These are phyloP conservation scores for Corythucha ciliata DNA, from an alignment of 2,888 invertebrate genomes.

Conservation along the genomic window DNA sequence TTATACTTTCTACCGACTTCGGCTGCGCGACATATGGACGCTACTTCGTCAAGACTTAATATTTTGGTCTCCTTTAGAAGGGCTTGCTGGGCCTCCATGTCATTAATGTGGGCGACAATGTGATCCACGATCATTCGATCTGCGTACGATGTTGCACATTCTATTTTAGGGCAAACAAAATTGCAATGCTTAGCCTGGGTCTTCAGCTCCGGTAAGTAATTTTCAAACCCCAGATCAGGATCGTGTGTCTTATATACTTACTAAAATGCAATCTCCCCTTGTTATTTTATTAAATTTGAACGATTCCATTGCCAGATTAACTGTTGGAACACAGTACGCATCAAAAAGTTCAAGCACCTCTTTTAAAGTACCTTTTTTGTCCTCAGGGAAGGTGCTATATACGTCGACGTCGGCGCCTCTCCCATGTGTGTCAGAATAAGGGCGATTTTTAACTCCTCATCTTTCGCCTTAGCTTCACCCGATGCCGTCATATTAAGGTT, in stretches of 20 bases:
- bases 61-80: conserved; percentile 2
- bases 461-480: conserved; percentile 7
- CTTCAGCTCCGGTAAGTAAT: neutral
- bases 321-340: no score
- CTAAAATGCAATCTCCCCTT: no score
- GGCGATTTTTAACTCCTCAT: conserved; percentile 19
- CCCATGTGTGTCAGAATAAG: conserved; percentile 12
- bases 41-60: neutral
- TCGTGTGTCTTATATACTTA: no score
- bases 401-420: conserved; percentile 1
- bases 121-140: conserved; percentile 14
- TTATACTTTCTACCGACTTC: conserved; percentile 10
- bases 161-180: neutral
- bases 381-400: neutral
- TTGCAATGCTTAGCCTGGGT: neutral
- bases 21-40: conserved; percentile 1
- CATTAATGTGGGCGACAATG: conserved; percentile 6
- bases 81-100: conserved; percentile 6
- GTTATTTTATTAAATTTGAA: no score
- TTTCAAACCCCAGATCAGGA: neutral
- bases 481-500: neutral
- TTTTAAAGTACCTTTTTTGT: neutral
- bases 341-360: no score
- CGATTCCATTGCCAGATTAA: no score
- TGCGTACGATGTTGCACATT: neutral